Evolutionary conservation across 2,797 vertebrate species (phyloP).

Genomic region (Percopsis omiscomaycus): DNA sequence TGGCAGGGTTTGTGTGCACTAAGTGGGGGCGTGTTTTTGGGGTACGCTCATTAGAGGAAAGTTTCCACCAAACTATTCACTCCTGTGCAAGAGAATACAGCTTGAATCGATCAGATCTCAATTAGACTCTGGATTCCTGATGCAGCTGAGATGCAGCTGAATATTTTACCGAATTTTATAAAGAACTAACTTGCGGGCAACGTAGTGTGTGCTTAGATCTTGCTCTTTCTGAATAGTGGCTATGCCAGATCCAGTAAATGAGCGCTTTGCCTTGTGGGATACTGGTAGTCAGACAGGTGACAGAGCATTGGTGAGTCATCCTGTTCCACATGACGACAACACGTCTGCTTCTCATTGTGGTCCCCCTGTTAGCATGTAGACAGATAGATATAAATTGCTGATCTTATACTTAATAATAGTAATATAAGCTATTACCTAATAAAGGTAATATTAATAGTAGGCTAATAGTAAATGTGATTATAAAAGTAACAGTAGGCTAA

Average conservation of each 20-base stretch:
- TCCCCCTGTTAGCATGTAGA: conserved; percentile 18
- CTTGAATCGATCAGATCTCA: conserved; percentile 55
- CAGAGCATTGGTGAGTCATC: conserved; percentile 73
- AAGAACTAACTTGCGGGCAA: conserved; percentile 28
- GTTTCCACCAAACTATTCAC: conserved; percentile 61
- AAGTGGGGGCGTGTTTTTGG: not conserved
- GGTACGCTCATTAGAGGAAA: conserved; percentile 50
- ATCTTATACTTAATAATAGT: too few species aligned
- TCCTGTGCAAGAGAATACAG: conserved; percentile 36
- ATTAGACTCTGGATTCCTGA: conserved; percentile 43
- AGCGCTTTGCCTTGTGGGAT: conserved; percentile 58
- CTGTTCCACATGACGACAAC: conserved; percentile 54
- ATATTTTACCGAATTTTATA: conserved; percentile 47
- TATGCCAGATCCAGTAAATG: conserved; percentile 27
- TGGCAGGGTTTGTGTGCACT: conserved; percentile 46
- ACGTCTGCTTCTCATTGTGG: conserved; percentile 32
- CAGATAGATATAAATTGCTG: not conserved
- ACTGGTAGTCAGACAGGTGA: conserved; percentile 65
- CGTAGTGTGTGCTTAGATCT: conserved; percentile 25
- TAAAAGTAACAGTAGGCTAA: too few species aligned
- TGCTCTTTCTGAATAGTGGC: conserved; percentile 30
- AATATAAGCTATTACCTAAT: too few species aligned
- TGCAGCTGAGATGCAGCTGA: conserved; percentile 56
- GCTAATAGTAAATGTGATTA: too few species aligned
- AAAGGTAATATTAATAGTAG: too few species aligned